Conservation (phyloP, 1,140 invertebrate genomes). For the Procambarus clarkii region DNA sequence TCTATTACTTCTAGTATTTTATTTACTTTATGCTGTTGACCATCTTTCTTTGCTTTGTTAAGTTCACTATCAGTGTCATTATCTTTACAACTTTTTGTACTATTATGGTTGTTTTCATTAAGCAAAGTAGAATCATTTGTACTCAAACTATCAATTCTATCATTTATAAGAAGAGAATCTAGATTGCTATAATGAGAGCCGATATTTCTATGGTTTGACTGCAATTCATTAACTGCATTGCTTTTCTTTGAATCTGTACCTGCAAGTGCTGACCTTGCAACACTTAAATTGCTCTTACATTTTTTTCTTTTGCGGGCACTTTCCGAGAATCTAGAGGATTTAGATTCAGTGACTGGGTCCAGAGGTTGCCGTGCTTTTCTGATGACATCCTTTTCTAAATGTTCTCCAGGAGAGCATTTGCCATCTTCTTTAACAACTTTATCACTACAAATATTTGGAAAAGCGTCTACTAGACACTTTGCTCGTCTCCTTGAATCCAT, state of each 20-base stretch:
- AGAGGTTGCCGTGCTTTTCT: neutral
- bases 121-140: neutral
- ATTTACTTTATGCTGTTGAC: neutral
- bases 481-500: neutral
- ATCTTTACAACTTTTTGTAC: neutral
- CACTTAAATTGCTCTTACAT: neutral
- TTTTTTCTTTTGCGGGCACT: neutral
- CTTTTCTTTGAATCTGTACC: neutral
- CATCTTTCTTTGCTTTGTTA: neutral
- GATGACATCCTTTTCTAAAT: neutral
- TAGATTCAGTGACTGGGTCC: neutral
- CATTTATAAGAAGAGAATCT: neutral
- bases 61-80: neutral
- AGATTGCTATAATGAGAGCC: neutral
- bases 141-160: neutral
- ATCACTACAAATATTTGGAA: neutral
- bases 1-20: neutral
- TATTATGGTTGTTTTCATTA: neutral
- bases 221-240: neutral
- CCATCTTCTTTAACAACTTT: neutral
- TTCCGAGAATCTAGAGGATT: neutral
- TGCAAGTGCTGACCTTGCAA: neutral
- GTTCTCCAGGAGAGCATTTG: neutral
- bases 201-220: neutral
- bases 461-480: neutral